These are phyloP conservation scores for Meganola albula DNA, from an alignment of 2,888 invertebrate species.

Conservation along the genomic window DNA sequence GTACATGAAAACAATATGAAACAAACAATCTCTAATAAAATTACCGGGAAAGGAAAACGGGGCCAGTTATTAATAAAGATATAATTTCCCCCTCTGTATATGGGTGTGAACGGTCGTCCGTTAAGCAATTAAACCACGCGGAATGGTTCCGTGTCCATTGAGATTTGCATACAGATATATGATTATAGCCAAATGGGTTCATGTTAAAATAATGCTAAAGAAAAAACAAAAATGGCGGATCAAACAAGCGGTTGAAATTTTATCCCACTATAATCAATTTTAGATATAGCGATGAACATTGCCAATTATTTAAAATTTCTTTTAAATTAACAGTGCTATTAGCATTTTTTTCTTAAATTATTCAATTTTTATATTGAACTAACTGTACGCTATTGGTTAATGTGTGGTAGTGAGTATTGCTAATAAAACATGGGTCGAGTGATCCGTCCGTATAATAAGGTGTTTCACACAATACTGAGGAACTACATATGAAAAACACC, in stretches of 20 bases:
- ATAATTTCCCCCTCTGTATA: constrained; percentile 52
- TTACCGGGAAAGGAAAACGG: constrained; percentile 36
- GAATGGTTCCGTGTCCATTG: constrained; percentile 52
- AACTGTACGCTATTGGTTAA: too few species aligned
- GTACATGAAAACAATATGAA: too few species aligned
- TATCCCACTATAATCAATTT: constrained; percentile 22
- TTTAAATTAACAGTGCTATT: too few species aligned
- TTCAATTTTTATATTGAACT: too few species aligned
- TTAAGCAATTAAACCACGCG: constrained; percentile 59
- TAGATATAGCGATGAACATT: too few species aligned
- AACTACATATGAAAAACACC: too few species aligned
- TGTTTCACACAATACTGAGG: too few species aligned
- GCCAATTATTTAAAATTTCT: too few species aligned
- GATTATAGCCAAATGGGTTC: constrained; percentile 53
- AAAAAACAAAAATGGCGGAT: constrained; percentile 23
- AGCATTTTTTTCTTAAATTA: too few species aligned
- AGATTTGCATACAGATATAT: constrained; percentile 69
- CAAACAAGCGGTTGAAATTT: constrained; percentile 20
- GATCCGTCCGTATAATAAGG: too few species aligned
- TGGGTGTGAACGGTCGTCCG: constrained; percentile 51
- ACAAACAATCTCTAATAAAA: constrained; percentile 36
- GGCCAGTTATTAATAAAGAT: constrained; percentile 52
- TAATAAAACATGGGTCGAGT: too few species aligned
- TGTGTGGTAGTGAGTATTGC: too few species aligned
- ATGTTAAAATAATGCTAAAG: constrained; percentile 30